Evolutionary conservation across 2,888 invertebrate species (phyloP).

Genomic region (Lasiommata megera): DNA sequence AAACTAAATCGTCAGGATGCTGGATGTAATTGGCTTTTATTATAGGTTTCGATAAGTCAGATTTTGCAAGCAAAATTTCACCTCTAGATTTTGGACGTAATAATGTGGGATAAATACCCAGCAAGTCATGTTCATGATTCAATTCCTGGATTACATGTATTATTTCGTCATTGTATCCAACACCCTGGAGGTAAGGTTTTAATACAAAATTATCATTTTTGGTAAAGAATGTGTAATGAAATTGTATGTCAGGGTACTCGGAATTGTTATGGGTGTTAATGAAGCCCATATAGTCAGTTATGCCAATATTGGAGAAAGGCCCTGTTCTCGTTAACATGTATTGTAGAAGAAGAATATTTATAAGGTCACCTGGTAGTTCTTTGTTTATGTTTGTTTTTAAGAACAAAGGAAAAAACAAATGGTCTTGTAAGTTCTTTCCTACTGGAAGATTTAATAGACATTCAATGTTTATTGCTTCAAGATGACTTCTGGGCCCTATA

Average conservation of each 20-base stretch:
- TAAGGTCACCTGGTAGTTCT: constrained; percentile 34
- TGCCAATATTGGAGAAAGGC: constrained; percentile 60
- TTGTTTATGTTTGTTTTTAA: constrained; percentile 38
- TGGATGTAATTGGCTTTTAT: constrained; percentile 83
- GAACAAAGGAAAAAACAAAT: constrained; percentile 55
- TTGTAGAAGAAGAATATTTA: constrained; percentile 52
- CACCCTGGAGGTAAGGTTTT: constrained; percentile 39
- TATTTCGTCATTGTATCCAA: constrained; percentile 49
- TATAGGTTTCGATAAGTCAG: constrained; percentile 68
- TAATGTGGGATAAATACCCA: constrained; percentile 60
- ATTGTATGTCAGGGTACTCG: constrained; percentile 76
- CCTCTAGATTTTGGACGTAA: constrained; percentile 79
- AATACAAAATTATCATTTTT: constrained; percentile 45
- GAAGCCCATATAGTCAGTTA: constrained; percentile 74
- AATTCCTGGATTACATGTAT: constrained; percentile 41
- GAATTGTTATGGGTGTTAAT: constrained; percentile 61
- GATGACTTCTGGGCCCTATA: constrained; percentile 63
- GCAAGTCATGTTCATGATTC: constrained; percentile 49
- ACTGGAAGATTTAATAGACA: constrained; percentile 61
- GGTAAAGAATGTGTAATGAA: constrained; percentile 54
- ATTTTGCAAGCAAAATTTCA: constrained; percentile 74
- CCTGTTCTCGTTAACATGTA: constrained; percentile 76
- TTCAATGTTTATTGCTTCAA: constrained; percentile 53
- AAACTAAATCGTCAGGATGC: constrained; percentile 74
- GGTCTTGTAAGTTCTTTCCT: constrained; percentile 77